These are phyloP conservation scores for Bombus huntii DNA, from an alignment of 1,140 invertebrate species.

Conservation along the genomic window DNA sequence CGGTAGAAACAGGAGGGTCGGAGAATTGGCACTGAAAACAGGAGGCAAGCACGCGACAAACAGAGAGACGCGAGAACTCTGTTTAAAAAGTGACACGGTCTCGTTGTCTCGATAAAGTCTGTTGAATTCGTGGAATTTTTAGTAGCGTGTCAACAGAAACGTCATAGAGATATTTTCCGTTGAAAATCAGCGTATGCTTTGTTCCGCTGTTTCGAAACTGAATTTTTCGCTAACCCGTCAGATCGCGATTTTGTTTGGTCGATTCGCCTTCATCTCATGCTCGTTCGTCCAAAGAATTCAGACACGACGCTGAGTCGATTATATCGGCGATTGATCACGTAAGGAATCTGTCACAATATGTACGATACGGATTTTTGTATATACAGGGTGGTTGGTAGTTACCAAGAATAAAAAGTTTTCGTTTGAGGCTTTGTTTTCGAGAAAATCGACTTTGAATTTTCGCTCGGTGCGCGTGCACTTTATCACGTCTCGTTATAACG, in stretches of 20 bases:
- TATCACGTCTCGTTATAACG: too few relatives aligned
- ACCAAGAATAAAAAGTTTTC: too few relatives aligned
- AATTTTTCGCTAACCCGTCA: background rate
- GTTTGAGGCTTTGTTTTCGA: too few relatives aligned
- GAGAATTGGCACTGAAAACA: background rate
- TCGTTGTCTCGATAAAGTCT: background rate
- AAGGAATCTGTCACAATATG: too few relatives aligned
- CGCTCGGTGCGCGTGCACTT: too few relatives aligned
- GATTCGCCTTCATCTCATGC: background rate
- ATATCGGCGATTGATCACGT: too few relatives aligned
- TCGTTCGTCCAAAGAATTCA: background rate
- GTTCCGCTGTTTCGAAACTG: background rate
- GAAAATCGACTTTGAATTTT: too few relatives aligned
- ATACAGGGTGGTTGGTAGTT: too few relatives aligned
- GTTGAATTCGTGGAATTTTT: background rate
- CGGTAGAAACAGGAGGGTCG: background rate
- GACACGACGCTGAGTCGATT: background rate
- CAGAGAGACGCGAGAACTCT: background rate
- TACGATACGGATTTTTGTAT: too few relatives aligned
- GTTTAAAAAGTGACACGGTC: conserved; percentile 3
- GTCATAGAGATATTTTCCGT: background rate
- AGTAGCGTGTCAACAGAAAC: background rate
- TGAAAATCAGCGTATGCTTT: background rate
- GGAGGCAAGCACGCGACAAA: background rate
- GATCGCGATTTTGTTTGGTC: too few relatives aligned